Conservation (phyloP, 2,888 invertebrate genomes). For the Plebejus anna region DNA sequence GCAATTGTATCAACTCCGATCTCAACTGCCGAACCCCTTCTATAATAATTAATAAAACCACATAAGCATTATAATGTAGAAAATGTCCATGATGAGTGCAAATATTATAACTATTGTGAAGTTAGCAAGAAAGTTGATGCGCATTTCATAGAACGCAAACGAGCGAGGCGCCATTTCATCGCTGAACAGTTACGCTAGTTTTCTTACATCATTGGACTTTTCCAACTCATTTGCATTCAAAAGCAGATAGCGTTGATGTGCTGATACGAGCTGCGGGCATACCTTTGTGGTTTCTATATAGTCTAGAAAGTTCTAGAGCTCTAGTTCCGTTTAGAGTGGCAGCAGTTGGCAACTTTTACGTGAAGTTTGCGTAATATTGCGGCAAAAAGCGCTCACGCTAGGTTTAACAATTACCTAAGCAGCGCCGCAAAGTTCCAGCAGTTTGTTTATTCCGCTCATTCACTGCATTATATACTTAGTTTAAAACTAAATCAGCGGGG, state of each 20-base stretch:
- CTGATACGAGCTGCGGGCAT: conserved; percentile 58
- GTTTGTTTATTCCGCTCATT: conserved; percentile 59
- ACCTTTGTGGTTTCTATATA: conserved; percentile 74
- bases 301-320: conserved; percentile 62
- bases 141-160: conserved; percentile 13
- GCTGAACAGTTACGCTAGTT: conserved; percentile 45
- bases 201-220: conserved; percentile 74
- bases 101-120: background rate
- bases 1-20: background rate
- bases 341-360: conserved; percentile 67
- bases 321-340: conserved; percentile 57
- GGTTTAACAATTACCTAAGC: conserved; percentile 79
- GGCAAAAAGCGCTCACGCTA: conserved; percentile 75
- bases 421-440: conserved; percentile 57
- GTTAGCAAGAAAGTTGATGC: background rate
- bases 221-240: conserved; percentile 79
- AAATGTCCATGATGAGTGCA: background rate
- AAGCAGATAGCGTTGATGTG: conserved; percentile 77
- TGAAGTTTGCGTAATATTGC: conserved; percentile 71
- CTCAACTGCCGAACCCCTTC: background rate
- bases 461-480: conserved; percentile 40
- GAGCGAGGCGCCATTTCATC: conserved; percentile 32
- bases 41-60: background rate
- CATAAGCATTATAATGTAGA: background rate
- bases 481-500: conserved; percentile 32